Conservation (phyloP, 2,797 vertebrate genomes). For the Sciurus carolinensis region DNA sequence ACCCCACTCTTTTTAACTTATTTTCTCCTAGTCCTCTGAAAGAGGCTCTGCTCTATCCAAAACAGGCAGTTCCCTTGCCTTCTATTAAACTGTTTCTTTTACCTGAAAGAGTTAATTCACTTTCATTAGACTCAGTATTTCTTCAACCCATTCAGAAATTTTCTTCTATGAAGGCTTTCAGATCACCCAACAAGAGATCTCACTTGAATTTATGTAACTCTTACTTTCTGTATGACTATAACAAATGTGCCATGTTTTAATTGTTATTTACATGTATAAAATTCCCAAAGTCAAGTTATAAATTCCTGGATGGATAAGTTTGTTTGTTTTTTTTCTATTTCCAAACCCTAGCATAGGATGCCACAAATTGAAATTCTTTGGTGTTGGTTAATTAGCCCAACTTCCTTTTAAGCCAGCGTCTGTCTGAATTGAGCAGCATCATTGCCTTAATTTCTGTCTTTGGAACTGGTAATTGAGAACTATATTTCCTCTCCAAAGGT, state of each 20-base stretch:
- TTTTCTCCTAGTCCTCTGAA: neutral
- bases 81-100: conserved; percentile 18
- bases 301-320: neutral
- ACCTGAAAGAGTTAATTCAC: neutral
- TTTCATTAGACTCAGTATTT: neutral
- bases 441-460: conserved; percentile 16
- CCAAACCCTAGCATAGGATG: neutral
- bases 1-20: neutral
- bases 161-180: neutral
- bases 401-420: neutral
- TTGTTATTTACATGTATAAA: neutral
- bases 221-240: neutral
- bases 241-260: neutral
- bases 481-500: neutral
- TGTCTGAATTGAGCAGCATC: neutral
- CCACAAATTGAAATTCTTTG: neutral
- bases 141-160: neutral
- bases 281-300: neutral
- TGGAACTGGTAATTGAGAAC: neutral
- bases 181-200: neutral
- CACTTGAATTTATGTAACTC: neutral
- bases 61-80: neutral
- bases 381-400: neutral
- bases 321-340: conserved; percentile 21
- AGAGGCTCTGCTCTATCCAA: neutral